These are phyloP conservation scores for Oceanodroma leucorhoa DNA, from an alignment of 2,797 vertebrate genomes.

Conservation along the genomic window DNA sequence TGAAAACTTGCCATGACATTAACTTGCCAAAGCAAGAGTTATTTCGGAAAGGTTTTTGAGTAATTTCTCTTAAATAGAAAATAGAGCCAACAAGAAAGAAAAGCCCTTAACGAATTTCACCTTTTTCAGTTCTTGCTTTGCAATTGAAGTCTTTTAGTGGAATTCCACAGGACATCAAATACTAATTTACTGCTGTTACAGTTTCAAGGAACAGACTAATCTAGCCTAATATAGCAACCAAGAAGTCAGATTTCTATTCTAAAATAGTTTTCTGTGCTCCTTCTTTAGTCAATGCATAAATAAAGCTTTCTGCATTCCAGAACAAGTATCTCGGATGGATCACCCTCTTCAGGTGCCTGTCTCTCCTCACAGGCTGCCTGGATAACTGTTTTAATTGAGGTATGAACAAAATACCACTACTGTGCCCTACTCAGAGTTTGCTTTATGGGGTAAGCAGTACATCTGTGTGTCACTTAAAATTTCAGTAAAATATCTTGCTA, in stretches of 20 bases:
- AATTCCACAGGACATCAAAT: conserved; percentile 15
- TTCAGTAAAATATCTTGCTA: neutral
- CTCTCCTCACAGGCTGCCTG: neutral
- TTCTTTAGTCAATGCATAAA: neutral
- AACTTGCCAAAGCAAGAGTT: conserved; percentile 25
- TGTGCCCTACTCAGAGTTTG: neutral
- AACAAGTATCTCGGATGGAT: neutral
- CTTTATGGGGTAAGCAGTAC: neutral
- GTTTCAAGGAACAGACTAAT: neutral
- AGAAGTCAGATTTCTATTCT: neutral
- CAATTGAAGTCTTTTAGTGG: conserved; percentile 43
- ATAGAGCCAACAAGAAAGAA: conserved; percentile 42
- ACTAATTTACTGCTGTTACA: conserved; percentile 34
- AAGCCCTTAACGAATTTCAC: conserved; percentile 43
- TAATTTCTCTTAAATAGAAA: neutral
- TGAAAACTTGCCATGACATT: neutral
- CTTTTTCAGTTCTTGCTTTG: neutral
- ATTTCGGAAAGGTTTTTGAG: conserved; percentile 35
- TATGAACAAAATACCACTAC: neutral
- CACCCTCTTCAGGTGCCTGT: neutral
- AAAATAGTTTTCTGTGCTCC: neutral
- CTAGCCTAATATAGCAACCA: neutral
- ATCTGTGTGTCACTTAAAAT: neutral
- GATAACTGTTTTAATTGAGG: neutral
- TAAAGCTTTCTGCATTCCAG: neutral